Evolutionary conservation across 2,113 vertebrate genomes (phyloP).

Genomic region (Lagenorhynchus albirostris): DNA sequence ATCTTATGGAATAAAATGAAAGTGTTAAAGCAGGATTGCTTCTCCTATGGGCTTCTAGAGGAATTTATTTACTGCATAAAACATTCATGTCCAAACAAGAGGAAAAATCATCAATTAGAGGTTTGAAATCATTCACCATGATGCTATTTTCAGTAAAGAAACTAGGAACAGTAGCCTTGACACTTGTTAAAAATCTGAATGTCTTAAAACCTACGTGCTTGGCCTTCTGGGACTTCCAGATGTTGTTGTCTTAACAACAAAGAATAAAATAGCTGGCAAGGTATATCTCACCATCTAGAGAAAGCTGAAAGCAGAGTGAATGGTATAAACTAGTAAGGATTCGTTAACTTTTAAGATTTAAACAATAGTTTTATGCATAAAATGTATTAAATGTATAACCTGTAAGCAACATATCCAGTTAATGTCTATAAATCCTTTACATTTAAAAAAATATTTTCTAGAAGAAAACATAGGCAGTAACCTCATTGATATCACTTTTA

Average conservation of each 20-base stretch:
- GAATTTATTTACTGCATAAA: neutral
- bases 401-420: neutral
- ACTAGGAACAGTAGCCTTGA: constrained; percentile 2
- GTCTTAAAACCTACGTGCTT: constrained; percentile 13
- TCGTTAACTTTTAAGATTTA: neutral
- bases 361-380: constrained; percentile 9
- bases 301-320: neutral
- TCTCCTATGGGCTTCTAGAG: neutral
- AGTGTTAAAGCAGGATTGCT: neutral
- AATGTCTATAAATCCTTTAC: neutral
- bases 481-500: neutral
- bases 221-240: constrained; percentile 23
- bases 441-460: neutral
- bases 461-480: neutral
- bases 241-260: neutral
- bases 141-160: constrained; percentile 27
- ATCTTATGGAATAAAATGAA: constrained; percentile 39
- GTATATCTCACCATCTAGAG: neutral
- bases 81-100: constrained; percentile 36
- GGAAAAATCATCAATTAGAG: neutral
- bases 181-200: constrained; percentile 9
- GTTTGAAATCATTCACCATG: constrained; percentile 34
- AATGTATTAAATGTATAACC: neutral
- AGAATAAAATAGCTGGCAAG: constrained; percentile 1
- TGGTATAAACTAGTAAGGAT: neutral